Conservation (phyloP, 2,888 invertebrate genomes). For the Pantelozetes paolii region DNA sequence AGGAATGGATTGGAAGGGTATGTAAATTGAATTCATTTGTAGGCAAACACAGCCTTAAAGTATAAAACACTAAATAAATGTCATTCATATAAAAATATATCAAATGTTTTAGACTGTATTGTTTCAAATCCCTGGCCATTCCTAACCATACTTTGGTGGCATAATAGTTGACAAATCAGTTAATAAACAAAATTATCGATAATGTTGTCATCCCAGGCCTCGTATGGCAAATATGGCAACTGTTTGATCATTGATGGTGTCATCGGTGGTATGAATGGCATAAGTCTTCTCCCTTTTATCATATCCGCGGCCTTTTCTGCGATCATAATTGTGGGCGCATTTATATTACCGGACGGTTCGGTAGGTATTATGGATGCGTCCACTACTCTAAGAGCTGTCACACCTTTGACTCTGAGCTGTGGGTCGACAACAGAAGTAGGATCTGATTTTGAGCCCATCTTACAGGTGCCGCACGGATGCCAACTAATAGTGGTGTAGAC, state of each 20-base stretch:
- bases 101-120: no score
- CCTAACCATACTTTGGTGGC: no score
- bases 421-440: constrained; percentile 55
- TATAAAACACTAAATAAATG: no score
- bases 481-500: constrained; percentile 52
- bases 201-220: not conserved
- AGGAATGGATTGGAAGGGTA: no score
- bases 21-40: no score
- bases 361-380: constrained; percentile 58
- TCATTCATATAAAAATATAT: no score
- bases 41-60: no score
- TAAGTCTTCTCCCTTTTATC: not conserved
- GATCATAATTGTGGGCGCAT: not conserved
- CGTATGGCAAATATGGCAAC: not conserved
- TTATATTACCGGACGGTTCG: constrained; percentile 56
- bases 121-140: no score
- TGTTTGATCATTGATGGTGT: not conserved
- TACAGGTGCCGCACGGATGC: constrained; percentile 58
- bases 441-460: constrained; percentile 55
- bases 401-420: constrained; percentile 48
- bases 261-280: constrained; percentile 2
- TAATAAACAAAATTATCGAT: no score
- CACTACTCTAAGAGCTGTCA: constrained; percentile 54
- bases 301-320: constrained; percentile 1
- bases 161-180: no score